phyloP scores from a whole-genome alignment of 2,888 invertebrate genomes.

The Xanthia togata region DNA sequence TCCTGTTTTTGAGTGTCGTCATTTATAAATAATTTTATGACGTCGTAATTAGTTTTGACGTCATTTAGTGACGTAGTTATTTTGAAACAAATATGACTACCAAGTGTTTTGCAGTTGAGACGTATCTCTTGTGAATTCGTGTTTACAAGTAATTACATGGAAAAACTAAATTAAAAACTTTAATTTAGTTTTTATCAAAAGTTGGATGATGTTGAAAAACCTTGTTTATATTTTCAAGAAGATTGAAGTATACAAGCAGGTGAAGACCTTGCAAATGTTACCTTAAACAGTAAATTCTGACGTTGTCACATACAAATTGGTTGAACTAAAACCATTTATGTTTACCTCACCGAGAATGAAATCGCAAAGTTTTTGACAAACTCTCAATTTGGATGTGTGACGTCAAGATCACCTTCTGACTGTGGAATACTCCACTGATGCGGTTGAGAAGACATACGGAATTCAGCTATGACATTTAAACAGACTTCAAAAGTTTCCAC shows the following conservation, averaged over 20 bases:
- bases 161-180: neutral
- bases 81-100: neutral
- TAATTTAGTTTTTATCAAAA: neutral
- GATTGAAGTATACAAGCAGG: conserved; percentile 10
- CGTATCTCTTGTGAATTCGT: neutral
- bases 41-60: conserved; percentile 35
- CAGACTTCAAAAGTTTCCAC: conserved; percentile 46
- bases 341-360: conserved; percentile 34
- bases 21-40: conserved; percentile 13
- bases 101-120: neutral
- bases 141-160: neutral
- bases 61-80: conserved; percentile 24
- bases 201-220: neutral
- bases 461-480: conserved; percentile 28
- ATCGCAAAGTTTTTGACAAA: conserved; percentile 55
- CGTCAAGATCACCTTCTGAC: conserved; percentile 53
- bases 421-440: conserved; percentile 15
- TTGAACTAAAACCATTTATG: conserved; percentile 25
- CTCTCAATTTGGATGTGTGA: conserved; percentile 47
- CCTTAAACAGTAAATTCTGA: conserved; percentile 8
- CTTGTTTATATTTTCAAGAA: conserved; percentile 6
- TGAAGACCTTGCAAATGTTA: conserved; percentile 7
- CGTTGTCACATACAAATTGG: conserved; percentile 36
- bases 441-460: conserved; percentile 27
- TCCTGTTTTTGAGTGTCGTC: conserved; percentile 33